Conservation (phyloP, 2,113 vertebrate genomes). For the Melospiza georgiana region DNA sequence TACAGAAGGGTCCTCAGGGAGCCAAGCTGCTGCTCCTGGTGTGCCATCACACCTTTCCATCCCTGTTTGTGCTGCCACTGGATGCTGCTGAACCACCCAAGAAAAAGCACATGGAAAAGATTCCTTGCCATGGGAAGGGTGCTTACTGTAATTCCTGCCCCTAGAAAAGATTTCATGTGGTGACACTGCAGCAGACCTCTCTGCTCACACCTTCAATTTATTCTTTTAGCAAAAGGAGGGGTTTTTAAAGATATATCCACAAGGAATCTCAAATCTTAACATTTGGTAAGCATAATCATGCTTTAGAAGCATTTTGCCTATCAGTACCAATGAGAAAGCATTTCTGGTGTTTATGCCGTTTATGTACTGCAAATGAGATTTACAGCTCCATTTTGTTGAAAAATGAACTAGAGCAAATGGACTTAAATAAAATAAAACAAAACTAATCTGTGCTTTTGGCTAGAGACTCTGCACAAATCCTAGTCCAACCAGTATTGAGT, state of each 20-base stretch:
- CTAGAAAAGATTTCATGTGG: not conserved
- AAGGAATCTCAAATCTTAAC: not conserved
- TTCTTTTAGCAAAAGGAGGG: not conserved
- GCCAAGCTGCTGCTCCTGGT: not conserved
- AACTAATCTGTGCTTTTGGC: conserved; percentile 44
- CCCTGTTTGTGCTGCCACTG: not conserved
- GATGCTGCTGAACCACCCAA: fast-evolving
- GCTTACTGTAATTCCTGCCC: not conserved
- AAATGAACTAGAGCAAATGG: conserved; percentile 41
- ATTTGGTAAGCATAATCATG: not conserved
- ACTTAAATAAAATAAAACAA: conserved; percentile 43
- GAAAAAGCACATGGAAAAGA: fast-evolving
- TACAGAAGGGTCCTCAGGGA: not conserved
- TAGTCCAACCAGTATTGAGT: not conserved
- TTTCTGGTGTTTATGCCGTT: conserved; percentile 6
- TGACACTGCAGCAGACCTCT: not conserved
- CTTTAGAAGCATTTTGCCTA: not conserved
- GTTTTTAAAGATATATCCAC: not conserved
- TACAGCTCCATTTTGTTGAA: conserved; percentile 23
- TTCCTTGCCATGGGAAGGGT: not conserved
- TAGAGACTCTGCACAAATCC: not conserved
- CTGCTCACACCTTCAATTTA: not conserved
- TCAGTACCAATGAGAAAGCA: not conserved
- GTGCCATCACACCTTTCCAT: fast-evolving
- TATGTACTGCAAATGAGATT: conserved; percentile 12